Base-by-base conservation (phyloP, 2,797 vertebrate genomes). In the Pangasius krempfi region DNA sequence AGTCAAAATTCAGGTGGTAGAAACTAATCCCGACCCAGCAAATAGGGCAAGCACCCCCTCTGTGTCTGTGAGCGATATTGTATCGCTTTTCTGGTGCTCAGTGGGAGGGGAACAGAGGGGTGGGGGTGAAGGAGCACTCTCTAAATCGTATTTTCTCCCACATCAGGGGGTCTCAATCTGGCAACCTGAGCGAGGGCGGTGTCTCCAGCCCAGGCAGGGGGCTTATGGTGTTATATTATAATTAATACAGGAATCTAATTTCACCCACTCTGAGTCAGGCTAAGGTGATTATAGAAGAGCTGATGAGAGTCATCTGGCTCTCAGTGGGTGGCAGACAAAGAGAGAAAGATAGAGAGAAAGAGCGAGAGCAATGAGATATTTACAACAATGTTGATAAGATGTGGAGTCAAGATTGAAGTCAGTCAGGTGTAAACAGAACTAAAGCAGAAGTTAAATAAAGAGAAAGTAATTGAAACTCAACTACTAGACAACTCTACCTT, bases 231-330 rank as follows among this genome's bases (percentile, higher is more conserved):
- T 94, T 94, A 91, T 91, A 90, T 93, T 93, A 89, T 94, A 96
- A 95, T 96, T 95, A 95, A 95, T 94, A 94, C 89, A 91, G 89
- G 93, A 95, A 95, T 95, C 93, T 89, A 93, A 95, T 94, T 95
- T 91, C 91, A 84, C 93, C 92, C 94, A 94, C 92, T 93, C 93
- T 93, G 92, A 91, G 90, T 94, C 89, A 87, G 86, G 91, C 83
- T 92, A 93, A 95, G 93, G 90, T 90, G 90, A 95, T 95, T 94
- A 94, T 91, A 92, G 92, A 90, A 92, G 87, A 88, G 86, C 91
- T 94, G 93, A 94, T 94, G 92, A 93, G 93, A 90, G 81, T 93
- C 91, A 90, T 90, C 92, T 91, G 90, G 88, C 84, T 88, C 84
- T 83, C 90, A 76, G 88, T 88, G 89, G 81, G 86, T 80, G 85